These are phyloP conservation scores for Aselliscus stoliczkanus DNA, from an alignment of 2,797 vertebrate species.

Conservation along the genomic window DNA sequence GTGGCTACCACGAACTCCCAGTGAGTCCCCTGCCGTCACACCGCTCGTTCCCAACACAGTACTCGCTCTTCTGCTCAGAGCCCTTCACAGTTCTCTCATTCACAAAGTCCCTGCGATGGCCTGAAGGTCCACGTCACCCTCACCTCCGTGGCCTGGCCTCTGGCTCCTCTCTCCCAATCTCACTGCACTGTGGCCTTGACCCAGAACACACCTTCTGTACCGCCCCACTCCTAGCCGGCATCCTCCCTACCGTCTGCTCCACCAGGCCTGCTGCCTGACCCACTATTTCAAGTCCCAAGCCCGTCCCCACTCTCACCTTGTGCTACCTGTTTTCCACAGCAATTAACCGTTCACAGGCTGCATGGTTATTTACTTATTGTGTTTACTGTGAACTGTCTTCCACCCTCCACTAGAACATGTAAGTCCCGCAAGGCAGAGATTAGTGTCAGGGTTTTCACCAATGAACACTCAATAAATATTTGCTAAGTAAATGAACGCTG, in stretches of 20 bases:
- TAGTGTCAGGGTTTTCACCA: neutral
- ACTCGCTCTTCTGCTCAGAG: neutral
- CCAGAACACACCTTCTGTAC: neutral
- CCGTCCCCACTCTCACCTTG: too few relatives aligned
- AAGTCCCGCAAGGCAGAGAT: neutral
- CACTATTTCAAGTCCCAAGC: fast-evolving
- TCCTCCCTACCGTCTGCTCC: neutral
- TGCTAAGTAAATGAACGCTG: neutral
- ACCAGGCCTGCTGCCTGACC: neutral
- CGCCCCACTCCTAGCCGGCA: too few relatives aligned
- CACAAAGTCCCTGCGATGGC: neutral
- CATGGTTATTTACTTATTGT: fast-evolving
- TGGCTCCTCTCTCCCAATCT: neutral
- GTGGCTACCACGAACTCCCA: fast-evolving
- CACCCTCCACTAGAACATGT: neutral
- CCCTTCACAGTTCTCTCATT: neutral
- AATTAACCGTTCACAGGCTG: neutral
- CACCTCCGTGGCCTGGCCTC: neutral
- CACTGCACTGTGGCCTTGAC: fast-evolving
- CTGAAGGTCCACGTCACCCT: neutral
- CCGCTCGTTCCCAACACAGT: neutral
- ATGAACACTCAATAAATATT: neutral
- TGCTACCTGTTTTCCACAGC: neutral
- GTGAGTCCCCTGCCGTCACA: neutral
- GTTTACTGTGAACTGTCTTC: too few relatives aligned